Conservation (phyloP, 2,797 vertebrate species). For the Sphenodon punctatus region DNA sequence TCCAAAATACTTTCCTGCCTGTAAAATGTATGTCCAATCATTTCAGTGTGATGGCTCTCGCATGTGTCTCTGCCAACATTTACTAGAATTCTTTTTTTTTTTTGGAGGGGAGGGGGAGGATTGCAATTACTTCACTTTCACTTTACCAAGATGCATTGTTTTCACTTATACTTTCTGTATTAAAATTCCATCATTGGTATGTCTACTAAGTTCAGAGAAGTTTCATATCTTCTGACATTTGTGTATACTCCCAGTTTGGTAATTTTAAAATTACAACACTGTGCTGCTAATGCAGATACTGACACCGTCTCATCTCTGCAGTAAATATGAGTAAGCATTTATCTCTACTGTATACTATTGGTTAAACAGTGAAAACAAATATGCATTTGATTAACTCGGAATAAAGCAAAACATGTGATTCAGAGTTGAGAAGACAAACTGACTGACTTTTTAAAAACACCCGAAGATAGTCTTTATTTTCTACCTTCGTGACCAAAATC, state of each 20-base stretch:
- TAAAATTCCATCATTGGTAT: too few species aligned
- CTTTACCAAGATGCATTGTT: too few species aligned
- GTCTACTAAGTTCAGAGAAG: neutral
- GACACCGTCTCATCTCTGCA: neutral
- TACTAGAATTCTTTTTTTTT: neutral
- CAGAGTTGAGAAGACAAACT: neutral
- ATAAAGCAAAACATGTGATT: constrained; percentile 62
- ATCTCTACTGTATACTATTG: constrained; percentile 2
- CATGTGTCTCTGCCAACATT: neutral
- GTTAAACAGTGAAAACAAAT: neutral
- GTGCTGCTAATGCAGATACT: neutral
- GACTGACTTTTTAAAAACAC: neutral
- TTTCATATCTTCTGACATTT: neutral
- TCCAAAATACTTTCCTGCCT: constrained; percentile 68
- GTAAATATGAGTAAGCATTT: neutral
- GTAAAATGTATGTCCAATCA: constrained; percentile 57
- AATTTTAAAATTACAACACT: neutral
- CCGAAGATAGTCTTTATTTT: neutral
- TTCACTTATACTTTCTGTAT: too few species aligned
- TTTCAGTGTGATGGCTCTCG: neutral
- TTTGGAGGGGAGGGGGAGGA: too few species aligned
- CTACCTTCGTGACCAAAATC: neutral
- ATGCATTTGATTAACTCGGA: constrained; percentile 31
- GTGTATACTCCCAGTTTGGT: neutral
- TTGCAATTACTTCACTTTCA: too few species aligned